Evolutionary conservation across 2,888 invertebrate species (phyloP), one percentile per base, ranked within the genome.

Genomic region (Parnassius mnemosyne): DNA sequence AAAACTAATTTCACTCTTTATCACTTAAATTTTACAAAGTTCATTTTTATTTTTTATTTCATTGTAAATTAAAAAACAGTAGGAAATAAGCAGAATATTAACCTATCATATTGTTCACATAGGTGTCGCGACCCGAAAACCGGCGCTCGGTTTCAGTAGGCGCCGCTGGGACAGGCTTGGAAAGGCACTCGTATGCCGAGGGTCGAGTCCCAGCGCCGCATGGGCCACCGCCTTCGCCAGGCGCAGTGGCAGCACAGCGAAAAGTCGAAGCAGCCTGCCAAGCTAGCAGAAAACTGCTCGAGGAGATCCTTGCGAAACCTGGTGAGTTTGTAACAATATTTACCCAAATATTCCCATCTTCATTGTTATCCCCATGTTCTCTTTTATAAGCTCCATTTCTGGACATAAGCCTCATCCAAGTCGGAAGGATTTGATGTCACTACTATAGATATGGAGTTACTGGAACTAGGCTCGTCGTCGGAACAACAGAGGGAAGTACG

Each of bases 281-380:
- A 63, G 92, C 92, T 61, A 95, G 95, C 71, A 93, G 94, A 79
- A 93, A 94, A 70, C 92, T 95, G 70, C 90, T 96, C 71, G 95
- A 95, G 79, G 95, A 95, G 65, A 93, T 92, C 60, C 84, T 94
- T 67, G 85, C 92, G 68, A 93, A 92, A 78, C 79, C 92, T 75
- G 92, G 93, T 81, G 87, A 92, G 69, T n/a, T 46, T 3, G 0
- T 16, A 16, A 16, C 16, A 25, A 25, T 25, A 25, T 25, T 25
- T 25, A 25, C 3, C 3, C 25, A 25, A 25, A 25, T 25, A 25
- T 25, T 25, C 25, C 7, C 3, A 25, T 25, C 25, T 25, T 16
- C n/a, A n/a, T n/a, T n/a, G n/a, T n/a, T n/a, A n/a, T 25, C 25
- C 25, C 7, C 25, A 25, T 3, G 3, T 25, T 3, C 25, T 3